phyloP scores from a whole-genome alignment of 2,888 invertebrate genomes.

The Glyphotaelius pellucidus region DNA sequence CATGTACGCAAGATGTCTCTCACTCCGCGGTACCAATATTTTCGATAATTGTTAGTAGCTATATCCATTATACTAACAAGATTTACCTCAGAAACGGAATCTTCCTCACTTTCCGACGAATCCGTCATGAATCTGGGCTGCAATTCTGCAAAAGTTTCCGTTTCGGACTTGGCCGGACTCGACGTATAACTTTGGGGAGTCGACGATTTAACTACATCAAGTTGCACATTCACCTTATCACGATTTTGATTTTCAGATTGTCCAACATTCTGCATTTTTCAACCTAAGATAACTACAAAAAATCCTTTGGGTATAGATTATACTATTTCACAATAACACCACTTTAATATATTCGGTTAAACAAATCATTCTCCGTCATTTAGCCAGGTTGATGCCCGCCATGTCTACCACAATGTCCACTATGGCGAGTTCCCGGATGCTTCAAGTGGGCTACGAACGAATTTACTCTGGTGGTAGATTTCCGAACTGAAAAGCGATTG shows the following conservation, averaged over 20 bases:
- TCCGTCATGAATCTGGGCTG: conserved; percentile 94
- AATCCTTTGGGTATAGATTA: conserved; percentile 66
- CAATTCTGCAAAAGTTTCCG: conserved; percentile 90
- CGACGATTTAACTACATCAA: conserved; percentile 83
- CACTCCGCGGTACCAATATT: conserved; percentile 79
- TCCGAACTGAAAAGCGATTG: conserved; percentile 40
- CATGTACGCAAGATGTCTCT: conserved; percentile 83
- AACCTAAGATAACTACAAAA: conserved; percentile 74
- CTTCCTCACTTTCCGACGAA: conserved; percentile 97
- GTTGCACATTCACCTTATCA: conserved; percentile 86
- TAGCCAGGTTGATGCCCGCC: conserved; percentile 85
- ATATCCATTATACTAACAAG: conserved; percentile 76
- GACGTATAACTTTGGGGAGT: conserved; percentile 91
- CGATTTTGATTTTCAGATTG: conserved; percentile 90
- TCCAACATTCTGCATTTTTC: conserved; percentile 95
- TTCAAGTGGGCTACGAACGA: conserved; percentile 54
- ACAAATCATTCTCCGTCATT: conserved; percentile 80
- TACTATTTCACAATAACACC: conserved; percentile 77
- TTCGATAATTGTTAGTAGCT: conserved; percentile 76
- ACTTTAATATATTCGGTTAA: conserved; percentile 78
- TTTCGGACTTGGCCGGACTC: conserved; percentile 90
- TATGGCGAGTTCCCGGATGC: conserved; percentile 78
- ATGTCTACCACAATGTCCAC: conserved; percentile 83
- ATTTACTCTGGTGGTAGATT: conserved; percentile 51
- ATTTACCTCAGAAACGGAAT: conserved; percentile 96